Conservation (phyloP, 2,888 invertebrate genomes). For the Phaonia tiefii region DNA sequence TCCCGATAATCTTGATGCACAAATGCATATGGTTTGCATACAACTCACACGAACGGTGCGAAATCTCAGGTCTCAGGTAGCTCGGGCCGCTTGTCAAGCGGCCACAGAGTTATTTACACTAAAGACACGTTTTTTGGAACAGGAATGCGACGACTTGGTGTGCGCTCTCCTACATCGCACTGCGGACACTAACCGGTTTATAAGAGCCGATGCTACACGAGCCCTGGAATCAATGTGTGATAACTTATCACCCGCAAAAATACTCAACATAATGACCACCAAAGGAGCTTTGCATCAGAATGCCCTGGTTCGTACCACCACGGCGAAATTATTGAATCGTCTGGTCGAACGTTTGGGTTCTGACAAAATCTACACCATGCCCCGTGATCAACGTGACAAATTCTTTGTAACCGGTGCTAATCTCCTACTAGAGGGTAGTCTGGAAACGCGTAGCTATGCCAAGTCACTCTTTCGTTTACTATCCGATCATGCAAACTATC, state of each 20-base stretch:
- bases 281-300: constrained; percentile 92
- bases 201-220: constrained; percentile 90
- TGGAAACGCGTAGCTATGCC: constrained; percentile 91
- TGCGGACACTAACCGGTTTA: constrained; percentile 96
- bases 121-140: constrained; percentile 83
- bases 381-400: constrained; percentile 89
- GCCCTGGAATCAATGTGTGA: constrained; percentile 92
- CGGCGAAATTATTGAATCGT: constrained; percentile 88
- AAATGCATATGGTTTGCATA: constrained; percentile 87
- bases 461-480: constrained; percentile 89
- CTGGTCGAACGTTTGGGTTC: constrained; percentile 88
- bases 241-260: constrained; percentile 86
- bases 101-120: constrained; percentile 89
- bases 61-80: constrained; percentile 95
- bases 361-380: constrained; percentile 86
- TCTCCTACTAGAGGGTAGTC: constrained; percentile 91
- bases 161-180: constrained; percentile 91
- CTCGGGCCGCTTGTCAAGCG: constrained; percentile 92
- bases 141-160: constrained; percentile 93
- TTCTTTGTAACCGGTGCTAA: constrained; percentile 91
- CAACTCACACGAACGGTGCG: constrained; percentile 89
- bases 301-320: constrained; percentile 91
- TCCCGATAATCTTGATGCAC: constrained; percentile 83
- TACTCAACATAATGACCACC: constrained; percentile 84
- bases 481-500: constrained; percentile 88